A percentile compares a stretch with the other conserved stretches of the same genome.
Evolutionary conservation across 2,113 vertebrate species (phyloP).

Genomic region (Eulemur macaco): DNA sequence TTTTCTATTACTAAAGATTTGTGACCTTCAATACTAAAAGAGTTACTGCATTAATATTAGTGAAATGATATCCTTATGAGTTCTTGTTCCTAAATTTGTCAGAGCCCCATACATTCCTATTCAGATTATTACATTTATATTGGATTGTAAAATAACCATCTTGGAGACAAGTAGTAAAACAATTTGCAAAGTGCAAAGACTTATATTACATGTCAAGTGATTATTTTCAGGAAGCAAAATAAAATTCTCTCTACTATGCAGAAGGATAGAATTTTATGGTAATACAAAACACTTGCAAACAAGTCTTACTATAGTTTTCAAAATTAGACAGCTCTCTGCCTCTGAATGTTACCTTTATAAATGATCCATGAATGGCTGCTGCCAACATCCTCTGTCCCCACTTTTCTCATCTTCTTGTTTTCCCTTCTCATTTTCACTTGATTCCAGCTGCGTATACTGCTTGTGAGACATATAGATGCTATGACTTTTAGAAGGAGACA

Average conservation of each 20-base stretch:
- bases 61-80: slow-evolving; percentile 31
- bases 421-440: not conserved
- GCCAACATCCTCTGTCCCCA: not conserved
- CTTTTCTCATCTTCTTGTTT: not conserved
- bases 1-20: slow-evolving; percentile 41
- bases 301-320: not conserved
- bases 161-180: slow-evolving; percentile 15
- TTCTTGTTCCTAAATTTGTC: not conserved
- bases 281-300: slow-evolving; percentile 3
- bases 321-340: not conserved
- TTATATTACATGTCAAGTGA: slow-evolving; percentile 28
- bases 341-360: slow-evolving; percentile 7
- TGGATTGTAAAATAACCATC: slow-evolving; percentile 53
- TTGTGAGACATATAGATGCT: not conserved
- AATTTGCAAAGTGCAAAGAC: slow-evolving; percentile 38
- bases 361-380: not conserved
- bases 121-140: slow-evolving; percentile 52
- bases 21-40: slow-evolving; percentile 11
- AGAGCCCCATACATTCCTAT: not conserved
- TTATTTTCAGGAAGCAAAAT: slow-evolving; percentile 42
- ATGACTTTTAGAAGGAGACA: not conserved
- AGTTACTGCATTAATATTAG: slow-evolving; percentile 38
- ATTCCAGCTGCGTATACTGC: not conserved
- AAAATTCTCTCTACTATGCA: slow-evolving; percentile 39
- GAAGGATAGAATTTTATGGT: slow-evolving; percentile 32